Conservation (phyloP, 2,113 vertebrate species). For the Larimichthys polyactis region DNA sequence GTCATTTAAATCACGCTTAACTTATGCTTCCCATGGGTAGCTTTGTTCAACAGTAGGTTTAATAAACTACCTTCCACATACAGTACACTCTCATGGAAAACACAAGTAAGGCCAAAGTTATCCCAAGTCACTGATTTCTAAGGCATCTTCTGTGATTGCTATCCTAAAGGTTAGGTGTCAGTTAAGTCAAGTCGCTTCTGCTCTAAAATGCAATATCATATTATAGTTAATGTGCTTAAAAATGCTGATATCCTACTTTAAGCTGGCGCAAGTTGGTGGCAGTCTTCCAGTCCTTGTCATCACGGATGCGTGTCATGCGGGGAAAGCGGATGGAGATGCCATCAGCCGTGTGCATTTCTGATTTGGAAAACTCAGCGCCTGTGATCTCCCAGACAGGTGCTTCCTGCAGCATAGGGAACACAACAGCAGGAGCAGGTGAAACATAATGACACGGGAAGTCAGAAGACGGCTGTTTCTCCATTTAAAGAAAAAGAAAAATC, state of each 20-base stretch:
- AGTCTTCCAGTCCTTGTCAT: conserved; percentile 97
- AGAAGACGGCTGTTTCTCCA: not conserved
- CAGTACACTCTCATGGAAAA: too few relatives aligned
- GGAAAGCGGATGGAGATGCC: conserved; percentile 99
- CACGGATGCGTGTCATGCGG: conserved; percentile 94
- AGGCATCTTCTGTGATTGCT: not conserved
- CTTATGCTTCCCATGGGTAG: not conserved
- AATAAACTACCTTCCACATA: conserved; percentile 14
- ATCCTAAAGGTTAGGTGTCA: not conserved
- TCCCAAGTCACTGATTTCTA: not conserved
- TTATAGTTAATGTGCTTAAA: too few relatives aligned
- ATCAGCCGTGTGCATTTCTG: conserved; percentile 96
- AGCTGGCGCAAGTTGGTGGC: conserved; percentile 95
- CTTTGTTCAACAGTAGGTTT: not conserved
- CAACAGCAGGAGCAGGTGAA: not conserved
- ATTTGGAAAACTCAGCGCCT: conserved; percentile 95
- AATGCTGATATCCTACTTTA: conserved; percentile 80
- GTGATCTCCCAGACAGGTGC: conserved; percentile 99
- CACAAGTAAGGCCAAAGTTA: too few relatives aligned
- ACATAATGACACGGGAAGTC: not conserved
- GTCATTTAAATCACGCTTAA: conserved; percentile 11
- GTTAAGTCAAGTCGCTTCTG: too few relatives aligned
- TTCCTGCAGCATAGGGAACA: conserved; percentile 78
- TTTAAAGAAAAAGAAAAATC: not conserved
- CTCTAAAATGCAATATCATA: too few relatives aligned